A percentile compares a stretch with the other conserved stretches of the same genome.
Conservation (phyloP, 1,140 invertebrate genomes). For the Drosophila neocordata region DNA sequence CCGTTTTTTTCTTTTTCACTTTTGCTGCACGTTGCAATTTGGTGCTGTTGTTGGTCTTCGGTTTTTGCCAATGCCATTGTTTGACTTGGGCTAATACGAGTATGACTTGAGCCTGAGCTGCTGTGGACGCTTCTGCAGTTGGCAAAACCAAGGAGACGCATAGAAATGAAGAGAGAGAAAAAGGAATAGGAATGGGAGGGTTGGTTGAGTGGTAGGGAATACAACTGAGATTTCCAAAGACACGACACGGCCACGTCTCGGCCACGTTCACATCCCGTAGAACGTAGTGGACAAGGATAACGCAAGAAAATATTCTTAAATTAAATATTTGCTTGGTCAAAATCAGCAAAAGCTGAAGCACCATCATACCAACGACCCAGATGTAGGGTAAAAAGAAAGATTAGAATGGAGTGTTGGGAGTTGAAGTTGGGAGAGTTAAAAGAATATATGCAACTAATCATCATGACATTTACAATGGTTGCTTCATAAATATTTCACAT, state of each 20-base stretch:
- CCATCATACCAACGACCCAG: slow-evolving; percentile 6
- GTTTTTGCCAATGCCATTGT: slow-evolving; percentile 71
- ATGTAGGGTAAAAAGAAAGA: neutral
- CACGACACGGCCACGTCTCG: slow-evolving; percentile 39
- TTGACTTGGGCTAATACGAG: slow-evolving; percentile 77
- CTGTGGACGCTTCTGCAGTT: slow-evolving; percentile 43
- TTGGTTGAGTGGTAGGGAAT: slow-evolving; percentile 33
- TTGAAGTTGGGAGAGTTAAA: slow-evolving; percentile 33
- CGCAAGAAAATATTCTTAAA: slow-evolving; percentile 65
- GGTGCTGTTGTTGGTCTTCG: slow-evolving; percentile 57
- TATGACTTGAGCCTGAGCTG: slow-evolving; percentile 51
- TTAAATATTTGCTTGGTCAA: slow-evolving; percentile 74
- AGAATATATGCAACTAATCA: slow-evolving; percentile 77
- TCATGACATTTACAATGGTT: slow-evolving; percentile 60
- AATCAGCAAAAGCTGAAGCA: slow-evolving; percentile 55
- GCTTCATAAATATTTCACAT: slow-evolving; percentile 73
- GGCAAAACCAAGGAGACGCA: slow-evolving; percentile 39
- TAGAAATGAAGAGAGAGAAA: slow-evolving; percentile 1
- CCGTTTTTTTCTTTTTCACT: slow-evolving; percentile 13
- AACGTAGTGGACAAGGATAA: slow-evolving; percentile 42
- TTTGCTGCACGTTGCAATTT: slow-evolving; percentile 67
- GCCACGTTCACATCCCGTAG: slow-evolving; percentile 30
- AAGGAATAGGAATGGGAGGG: neutral
- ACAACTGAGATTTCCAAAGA: slow-evolving; percentile 74
- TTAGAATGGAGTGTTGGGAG: neutral